Conservation (phyloP, 1,140 invertebrate genomes). For the Drosophila quadrilineata region DNA sequence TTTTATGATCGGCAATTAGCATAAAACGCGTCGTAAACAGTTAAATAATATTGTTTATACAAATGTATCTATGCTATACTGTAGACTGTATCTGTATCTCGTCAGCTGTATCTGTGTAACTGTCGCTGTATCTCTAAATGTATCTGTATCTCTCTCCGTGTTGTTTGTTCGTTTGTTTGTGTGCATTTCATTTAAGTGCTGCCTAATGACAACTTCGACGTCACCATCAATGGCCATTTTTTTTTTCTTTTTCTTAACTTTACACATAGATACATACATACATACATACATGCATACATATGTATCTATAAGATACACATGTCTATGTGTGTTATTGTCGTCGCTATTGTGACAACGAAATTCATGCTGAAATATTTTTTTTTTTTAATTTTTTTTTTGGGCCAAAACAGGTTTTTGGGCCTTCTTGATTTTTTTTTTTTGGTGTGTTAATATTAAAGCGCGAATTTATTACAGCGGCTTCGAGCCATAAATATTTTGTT, state of each 20-base stretch:
- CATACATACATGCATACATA: neutral
- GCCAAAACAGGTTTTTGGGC: conserved; percentile 56
- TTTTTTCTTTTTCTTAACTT: conserved; percentile 24
- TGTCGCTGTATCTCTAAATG: neutral
- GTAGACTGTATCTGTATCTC: neutral
- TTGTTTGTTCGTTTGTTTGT: conserved; percentile 22
- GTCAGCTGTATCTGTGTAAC: neutral
- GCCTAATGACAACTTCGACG: conserved; percentile 60
- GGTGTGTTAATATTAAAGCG: too few species aligned
- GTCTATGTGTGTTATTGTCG: conserved; percentile 31
- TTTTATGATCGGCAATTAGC: conserved; percentile 65
- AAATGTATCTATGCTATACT: conserved; percentile 34
- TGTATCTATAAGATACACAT: too few species aligned
- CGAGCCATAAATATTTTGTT: conserved; percentile 76
- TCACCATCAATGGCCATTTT: conserved; percentile 32
- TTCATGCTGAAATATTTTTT: conserved; percentile 77
- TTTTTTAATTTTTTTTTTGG: conserved; percentile 62
- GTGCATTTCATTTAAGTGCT: conserved; percentile 65
- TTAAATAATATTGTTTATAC: conserved; percentile 71
- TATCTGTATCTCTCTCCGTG: conserved; percentile 6
- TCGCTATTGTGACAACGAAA: conserved; percentile 59
- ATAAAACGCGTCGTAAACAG: conserved; percentile 72
- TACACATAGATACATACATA: neutral
- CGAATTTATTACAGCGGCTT: conserved; percentile 73
- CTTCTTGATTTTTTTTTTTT: conserved; percentile 30